A percentile compares a stretch with the other conserved stretches of the same genome.
phyloP scores from a whole-genome alignment of 2,797 vertebrate genomes.

The Novumbra hubbsi region DNA sequence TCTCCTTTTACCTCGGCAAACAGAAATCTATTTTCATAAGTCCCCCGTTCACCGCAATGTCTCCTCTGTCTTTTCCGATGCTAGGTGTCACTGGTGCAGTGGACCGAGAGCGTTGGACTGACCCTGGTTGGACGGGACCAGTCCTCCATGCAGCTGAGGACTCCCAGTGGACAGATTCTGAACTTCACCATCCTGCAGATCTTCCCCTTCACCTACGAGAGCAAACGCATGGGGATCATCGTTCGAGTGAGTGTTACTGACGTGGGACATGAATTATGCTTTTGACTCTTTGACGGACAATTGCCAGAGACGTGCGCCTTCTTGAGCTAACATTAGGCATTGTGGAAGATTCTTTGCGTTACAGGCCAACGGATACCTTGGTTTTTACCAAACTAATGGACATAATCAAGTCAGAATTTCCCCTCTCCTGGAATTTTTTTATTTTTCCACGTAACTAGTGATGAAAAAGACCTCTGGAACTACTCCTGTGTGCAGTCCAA shows the following conservation, averaged over 20 bases:
- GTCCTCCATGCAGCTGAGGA: slow-evolving; percentile 97
- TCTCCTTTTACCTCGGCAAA: not conserved
- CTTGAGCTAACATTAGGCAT: not conserved
- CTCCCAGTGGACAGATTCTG: slow-evolving; percentile 95
- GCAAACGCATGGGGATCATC: slow-evolving; percentile 98
- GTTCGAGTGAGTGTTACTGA: slow-evolving; percentile 80
- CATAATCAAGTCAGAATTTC: too few relatives aligned
- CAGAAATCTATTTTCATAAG: not conserved
- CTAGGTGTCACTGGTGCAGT: slow-evolving; percentile 98
- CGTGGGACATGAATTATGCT: not conserved
- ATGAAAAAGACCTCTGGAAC: too few relatives aligned
- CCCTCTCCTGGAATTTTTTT: too few relatives aligned
- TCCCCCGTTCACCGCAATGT: not conserved
- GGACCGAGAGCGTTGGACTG: slow-evolving; percentile 95
- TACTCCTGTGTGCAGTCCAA: too few relatives aligned
- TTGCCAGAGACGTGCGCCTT: not conserved
- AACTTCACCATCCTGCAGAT: slow-evolving; percentile 98
- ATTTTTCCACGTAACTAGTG: too few relatives aligned
- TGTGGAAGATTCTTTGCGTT: not conserved
- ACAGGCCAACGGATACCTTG: not conserved
- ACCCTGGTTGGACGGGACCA: slow-evolving; percentile 96
- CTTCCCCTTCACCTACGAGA: slow-evolving; percentile 98
- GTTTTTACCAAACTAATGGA: too few relatives aligned
- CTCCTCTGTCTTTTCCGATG: slow-evolving; percentile 33
- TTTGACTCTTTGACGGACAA: not conserved